Percentiles rank a stretch among this genome's conserved stretches.
phyloP scores from a whole-genome alignment of 2,888 invertebrate species.

The Hemicrepidius hirtus region DNA sequence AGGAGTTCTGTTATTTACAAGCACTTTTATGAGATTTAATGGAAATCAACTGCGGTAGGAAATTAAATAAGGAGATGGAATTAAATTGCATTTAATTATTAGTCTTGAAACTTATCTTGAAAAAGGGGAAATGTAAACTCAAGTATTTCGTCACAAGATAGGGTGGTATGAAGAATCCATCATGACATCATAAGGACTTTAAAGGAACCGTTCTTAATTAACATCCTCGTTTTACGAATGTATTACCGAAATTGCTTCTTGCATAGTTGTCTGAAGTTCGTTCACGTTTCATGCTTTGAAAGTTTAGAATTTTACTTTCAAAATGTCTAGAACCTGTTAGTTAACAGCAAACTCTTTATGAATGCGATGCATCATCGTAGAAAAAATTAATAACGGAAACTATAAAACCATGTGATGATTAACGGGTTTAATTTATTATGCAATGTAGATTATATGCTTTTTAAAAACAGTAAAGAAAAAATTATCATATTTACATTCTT shows the following conservation, averaged over 20 bases:
- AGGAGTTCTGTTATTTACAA: not conserved
- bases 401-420: no score
- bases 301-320: slow-evolving; percentile 4
- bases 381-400: not conserved
- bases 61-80: not conserved
- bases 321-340: slow-evolving; percentile 1
- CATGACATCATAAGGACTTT: not conserved
- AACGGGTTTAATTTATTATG: no score
- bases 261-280: slow-evolving; percentile 9
- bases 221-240: slow-evolving; percentile 15
- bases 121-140: slow-evolving; percentile 12
- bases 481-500: no score
- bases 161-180: slow-evolving; percentile 18
- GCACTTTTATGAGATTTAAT: not conserved
- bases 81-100: slow-evolving; percentile 21
- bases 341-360: not conserved
- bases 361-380: not conserved
- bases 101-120: not conserved
- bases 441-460: no score
- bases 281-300: slow-evolving; percentile 8
- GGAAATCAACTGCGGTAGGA: not conserved
- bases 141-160: no score
- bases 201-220: slow-evolving; percentile 31
- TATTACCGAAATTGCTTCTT: slow-evolving; percentile 27
- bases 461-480: no score